Percentiles rank a stretch among this genome's conserved stretches.
These are phyloP conservation scores for Zapus hudsonius DNA, from an alignment of 2,113 vertebrate genomes.

Conservation along the genomic window DNA sequence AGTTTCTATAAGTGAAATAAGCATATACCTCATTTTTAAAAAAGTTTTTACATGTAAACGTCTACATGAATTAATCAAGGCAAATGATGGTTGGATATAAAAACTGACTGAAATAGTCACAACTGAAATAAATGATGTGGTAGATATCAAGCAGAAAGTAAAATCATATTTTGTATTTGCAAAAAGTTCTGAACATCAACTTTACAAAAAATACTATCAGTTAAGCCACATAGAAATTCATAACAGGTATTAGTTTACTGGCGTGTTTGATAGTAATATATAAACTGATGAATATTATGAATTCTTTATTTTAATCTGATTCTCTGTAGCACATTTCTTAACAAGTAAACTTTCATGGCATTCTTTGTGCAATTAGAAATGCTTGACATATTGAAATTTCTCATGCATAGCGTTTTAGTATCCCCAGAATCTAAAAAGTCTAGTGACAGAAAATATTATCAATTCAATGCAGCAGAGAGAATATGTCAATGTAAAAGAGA, in stretches of 20 bases:
- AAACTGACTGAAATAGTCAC: constrained; percentile 19
- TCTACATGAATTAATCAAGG: not conserved
- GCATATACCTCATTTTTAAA: not conserved
- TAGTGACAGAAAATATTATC: constrained; percentile 18
- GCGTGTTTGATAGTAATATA: not conserved
- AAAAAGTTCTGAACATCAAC: not conserved
- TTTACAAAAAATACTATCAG: constrained; percentile 15
- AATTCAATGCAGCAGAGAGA: constrained; percentile 4
- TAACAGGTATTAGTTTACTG: not conserved
- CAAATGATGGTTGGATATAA: constrained; percentile 14
- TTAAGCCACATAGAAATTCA: constrained; percentile 10
- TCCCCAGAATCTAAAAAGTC: not conserved
- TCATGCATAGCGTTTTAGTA: not conserved
- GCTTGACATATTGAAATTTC: constrained; percentile 25
- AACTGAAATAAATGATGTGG: constrained; percentile 43
- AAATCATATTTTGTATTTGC: not conserved
- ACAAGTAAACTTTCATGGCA: constrained; percentile 44
- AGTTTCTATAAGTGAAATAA: constrained; percentile 37
- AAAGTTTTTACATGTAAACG: not conserved
- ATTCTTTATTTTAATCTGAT: constrained; percentile 51
- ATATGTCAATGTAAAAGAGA: constrained; percentile 3
- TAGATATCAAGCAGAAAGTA: constrained; percentile 29
- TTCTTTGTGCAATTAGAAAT: constrained; percentile 53
- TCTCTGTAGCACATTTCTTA: not conserved
- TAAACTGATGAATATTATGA: constrained; percentile 13